Evolutionary conservation across 2,888 invertebrate genomes (phyloP), one percentile per base, ranked within the genome.

Genomic region (Luperina nickerlii): DNA sequence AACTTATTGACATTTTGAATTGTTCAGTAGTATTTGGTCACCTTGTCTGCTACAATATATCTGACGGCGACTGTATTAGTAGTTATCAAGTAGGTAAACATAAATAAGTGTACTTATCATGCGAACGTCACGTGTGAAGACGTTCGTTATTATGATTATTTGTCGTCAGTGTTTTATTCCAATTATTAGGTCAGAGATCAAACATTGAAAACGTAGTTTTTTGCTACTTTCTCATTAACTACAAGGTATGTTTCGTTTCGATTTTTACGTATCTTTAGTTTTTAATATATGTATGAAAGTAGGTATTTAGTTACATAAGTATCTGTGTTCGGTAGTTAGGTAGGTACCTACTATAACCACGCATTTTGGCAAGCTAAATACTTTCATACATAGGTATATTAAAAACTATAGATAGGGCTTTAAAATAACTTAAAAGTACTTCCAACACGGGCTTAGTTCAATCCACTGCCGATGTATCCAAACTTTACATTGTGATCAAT

Each of bases 51-150:
- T n/a, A n/a, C n/a, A n/a, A n/a, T n/a, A n/a, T n/a, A n/a, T n/a
- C n/a, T n/a, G n/a, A n/a, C n/a, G n/a, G n/a, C n/a, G n/a, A n/a
- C n/a, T n/a, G n/a, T 84, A 81, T 3, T 18, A 27, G 51, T 83
- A 75, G 70, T 60, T 82, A 86, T 71, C 42, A 27, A 71, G 57
- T 76, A 51, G 2, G 2, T 48, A 75, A 73, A 68, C 77, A 78
- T 82, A 83, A 88, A 88, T 79, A 88, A 75, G 13, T 63, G 62
- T 63, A 32, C 66, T 79, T 87, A 88, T 88, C 88, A 66, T 9
- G 48, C n/a, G 20, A 71, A 86, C 69, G 69, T 79, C 87, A 89
- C 89, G 87, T 86, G 84, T 83, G 32, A 32, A 65, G 60, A 72
- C 72, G 76, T 79, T 68, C 54, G 48, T 73, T 66, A 77, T 76